These are phyloP conservation scores for Patiria pectinifera DNA, from an alignment of 53 echinoderm and acorn worm species.

Conservation along the genomic window DNA sequence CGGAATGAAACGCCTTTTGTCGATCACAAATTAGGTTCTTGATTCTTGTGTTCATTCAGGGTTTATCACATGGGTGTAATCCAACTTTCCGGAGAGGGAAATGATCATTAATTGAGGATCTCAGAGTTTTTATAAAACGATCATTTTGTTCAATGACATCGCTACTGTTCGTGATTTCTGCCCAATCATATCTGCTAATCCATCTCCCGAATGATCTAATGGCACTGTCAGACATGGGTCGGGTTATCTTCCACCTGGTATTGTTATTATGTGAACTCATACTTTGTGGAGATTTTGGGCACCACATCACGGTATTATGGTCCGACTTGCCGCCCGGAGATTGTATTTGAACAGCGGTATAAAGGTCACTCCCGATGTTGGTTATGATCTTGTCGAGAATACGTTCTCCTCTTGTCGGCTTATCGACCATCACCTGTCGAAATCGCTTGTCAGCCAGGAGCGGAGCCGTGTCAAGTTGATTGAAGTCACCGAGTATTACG, in stretches of 20 bases:
- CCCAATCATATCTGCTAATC: constrained; percentile 23
- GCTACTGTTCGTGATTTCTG: background rate
- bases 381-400: constrained; percentile 58
- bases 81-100: constrained; percentile 5
- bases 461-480: constrained; percentile 12
- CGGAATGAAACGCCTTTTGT: too few species aligned
- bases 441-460: constrained; percentile 11
- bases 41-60: background rate
- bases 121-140: background rate
- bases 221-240: constrained; percentile 27
- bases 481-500: constrained; percentile 52
- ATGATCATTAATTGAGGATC: background rate
- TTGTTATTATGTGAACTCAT: background rate
- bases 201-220: constrained; percentile 16
- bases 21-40: background rate
- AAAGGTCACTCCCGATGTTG: constrained; percentile 7
- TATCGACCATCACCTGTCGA: constrained; percentile 39
- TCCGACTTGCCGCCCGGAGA: constrained; percentile 26
- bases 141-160: background rate
- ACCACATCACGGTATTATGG: constrained; percentile 22
- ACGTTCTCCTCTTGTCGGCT: constrained; percentile 36
- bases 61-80: background rate
- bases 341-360: background rate
- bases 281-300: background rate
- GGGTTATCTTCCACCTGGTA: background rate